Evolutionary conservation across 1,140 invertebrate genomes (phyloP), one percentile per base, ranked within the genome.

Genomic region (Macrocentrus cingulum): DNA sequence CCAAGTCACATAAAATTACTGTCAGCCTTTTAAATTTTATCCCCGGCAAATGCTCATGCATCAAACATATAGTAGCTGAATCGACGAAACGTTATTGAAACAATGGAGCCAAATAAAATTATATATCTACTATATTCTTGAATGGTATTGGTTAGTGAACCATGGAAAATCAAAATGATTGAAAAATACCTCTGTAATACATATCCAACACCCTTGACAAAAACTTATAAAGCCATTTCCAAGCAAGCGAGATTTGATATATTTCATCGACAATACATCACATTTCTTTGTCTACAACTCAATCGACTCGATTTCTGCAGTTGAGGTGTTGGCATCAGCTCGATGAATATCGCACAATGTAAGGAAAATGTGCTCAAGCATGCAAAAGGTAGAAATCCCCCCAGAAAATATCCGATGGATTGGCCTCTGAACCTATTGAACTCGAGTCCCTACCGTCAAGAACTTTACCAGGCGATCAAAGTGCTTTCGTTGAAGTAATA

Each of bases 351-450:
- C 25, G 22, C 22, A 7, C 0, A 53, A 22, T 9, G 15, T 36
- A 18, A 45, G 15, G 6, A 45, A 16, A 20, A 29, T 16, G 19
- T 56, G 7, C 19, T n/a, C 42, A 44, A n/a, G 6, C 22, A 56
- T 25, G 25, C 46, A 32, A 16, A 6, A 19, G 22, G 46, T 29
- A 32, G n/a, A 9, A 37, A 15, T 56, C 44, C 44, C 34, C 23
- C 39, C n/a, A 36, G 48, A 22, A 56, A 56, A 32, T 56, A 56
- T 29, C 44, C 44, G 6, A 56, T 56, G 39, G 29, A 48, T 56
- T 32, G 44, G 23, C 9, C 36, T 50, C 15, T 50, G 25, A n/a
- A 15, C n/a, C 13, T 22, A 34, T 22, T 34, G 19, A 15, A 4
- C 5, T 4, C n/a, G 39, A 42, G 15, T 5, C 39, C 8, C 2